Evolutionary conservation across 2,113 vertebrate species (phyloP), one percentile per base, ranked within the genome.

Genomic region (Crotalus tigris): DNA sequence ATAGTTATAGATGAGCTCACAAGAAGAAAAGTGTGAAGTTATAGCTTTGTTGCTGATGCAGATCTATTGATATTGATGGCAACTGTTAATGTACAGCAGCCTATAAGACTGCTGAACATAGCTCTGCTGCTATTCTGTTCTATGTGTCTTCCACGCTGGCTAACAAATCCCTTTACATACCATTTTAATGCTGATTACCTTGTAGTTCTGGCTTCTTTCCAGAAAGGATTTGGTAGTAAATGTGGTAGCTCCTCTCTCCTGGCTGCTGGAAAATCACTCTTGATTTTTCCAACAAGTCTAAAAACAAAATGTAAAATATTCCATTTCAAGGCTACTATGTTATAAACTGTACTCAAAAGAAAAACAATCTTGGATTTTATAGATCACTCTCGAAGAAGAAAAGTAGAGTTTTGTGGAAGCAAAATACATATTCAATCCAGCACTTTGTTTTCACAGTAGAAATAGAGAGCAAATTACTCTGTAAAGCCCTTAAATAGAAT

Each of bases 231-330:
- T 99, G 99, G 96, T 99, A 99, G 97, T 98, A 99, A 96, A 99
- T 98, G 44, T 99, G 99, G 96, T 99, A 99, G 94, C 99, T 98
- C 92, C 99, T 98, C 95, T 99, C 99, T 49, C 97, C 98, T 0
- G 98, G 98, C 95, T 99, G 98, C 98, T 99, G 99, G 97, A 99
- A 99, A 95, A 99, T 99, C 93, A 99, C 99, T 97, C 99, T 98
- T 4, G 99, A 99, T 97, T 99, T 99, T 97, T 99, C 99, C 93
- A 99, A 96, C 92, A 99, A 98, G 95, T 99, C 99, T 99, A 94
- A 89, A 94, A 95, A 59, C 17, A 91, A 87, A 95, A 91, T 0
- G 75, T 29, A 90, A 81, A 24, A 3, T 75, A 93, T 92, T 92
- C 24, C 2, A 23, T 26, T 0, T 94, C 85, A 93, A 87, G 55